Base-by-base conservation (phyloP, 2,113 vertebrate genomes). In the Poicephalus meyeri region DNA sequence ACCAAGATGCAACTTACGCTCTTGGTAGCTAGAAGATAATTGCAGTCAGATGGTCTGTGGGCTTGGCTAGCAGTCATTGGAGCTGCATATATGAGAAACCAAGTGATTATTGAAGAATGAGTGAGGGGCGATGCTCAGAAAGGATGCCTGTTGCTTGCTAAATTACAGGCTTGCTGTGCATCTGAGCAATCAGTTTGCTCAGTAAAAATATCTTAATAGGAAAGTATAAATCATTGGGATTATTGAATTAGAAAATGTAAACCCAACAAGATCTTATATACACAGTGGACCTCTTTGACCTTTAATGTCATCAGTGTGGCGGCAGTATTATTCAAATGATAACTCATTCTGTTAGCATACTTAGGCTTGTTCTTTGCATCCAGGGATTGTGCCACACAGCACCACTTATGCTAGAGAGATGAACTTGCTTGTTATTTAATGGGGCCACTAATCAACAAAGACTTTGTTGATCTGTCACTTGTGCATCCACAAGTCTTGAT, bases 321-420 rank as follows among this genome's bases (percentile, higher is more conserved):
- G 65, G 16, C n/a, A 53, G 0, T 58, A 13, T 25, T 86, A 33
- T 37, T 80, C 41, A 44, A 52, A 65, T 50, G 25, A 17, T 13
- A 74, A 0, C 42, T 92, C 1, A 0, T 65, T 68, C 16, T 52
- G 9, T 41, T 80, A 47, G 6, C 0, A 0, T 50, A 10, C 33
- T n/a, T 56, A 39, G 13, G 4, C 11, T 87, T 53, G 28, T 80
- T 81, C 35, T 80, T 91, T 35, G 61, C 39, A 19, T 52, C 9
- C 33, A 23, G 31, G 24, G 14, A 8, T 11, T 35, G 13, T 80
- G 37, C 17, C 28, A 6, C 37, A 39, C 4, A 33, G 20, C 61
- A 39, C 24, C 3, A 1, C 33, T 74, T 55, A 6, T 4, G 9
- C n/a, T 89, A 17, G 6, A 47, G 23, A 44, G 37, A 10, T 28